Base-by-base conservation (phyloP, 2,888 invertebrate genomes). In the Keiferia lycopersicella region DNA sequence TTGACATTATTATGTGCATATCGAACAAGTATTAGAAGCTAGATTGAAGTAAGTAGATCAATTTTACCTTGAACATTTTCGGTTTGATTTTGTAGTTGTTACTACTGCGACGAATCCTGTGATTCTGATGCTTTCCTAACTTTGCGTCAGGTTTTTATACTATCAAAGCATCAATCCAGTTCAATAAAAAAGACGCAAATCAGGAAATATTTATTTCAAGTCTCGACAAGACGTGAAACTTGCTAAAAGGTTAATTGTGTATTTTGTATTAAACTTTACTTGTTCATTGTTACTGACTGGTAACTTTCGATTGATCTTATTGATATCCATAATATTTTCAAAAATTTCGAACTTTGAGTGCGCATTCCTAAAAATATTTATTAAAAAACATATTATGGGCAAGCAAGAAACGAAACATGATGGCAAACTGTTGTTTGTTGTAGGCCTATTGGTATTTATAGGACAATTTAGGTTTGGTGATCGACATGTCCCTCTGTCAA, bases 51-150 rank as follows among this genome's bases (percentile, higher is more conserved):
- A 22, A 53, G 12, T n/a, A 50, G 62, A 59, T 22, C 2, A 14
- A 34, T 59, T 65, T 81, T 80, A 87, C 87, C 87, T 87, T 87
- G 79, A 84, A 76, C 87, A 87, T 87, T 75, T 82, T 86, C 75
- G 69, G 63, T 18, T 58, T 48, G 68, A 61, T 61, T 64, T 65
- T 63, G 72, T 72, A 77, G 73, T 74, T 78, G 81, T 76, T 79
- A 82, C 84, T 84, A 81, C 84, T 83, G 79, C 74, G 73, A 68
- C 56, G 67, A 71, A 70, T 76, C 74, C 70, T 75, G 72, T 70
- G 70, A 69, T 67, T 79, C 68, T 85, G 83, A 81, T 81, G 67
- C 53, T 64, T 30, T 58, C 58, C 50, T 63, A 62, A 66, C 50
- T 34, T 45, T 56, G 48, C 39, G 26, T 56, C 68, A 66, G 67